Evolutionary conservation across 2,888 invertebrate species (phyloP), one percentile per base, ranked within the genome.

Genomic region (Scaptomyza parva): DNA sequence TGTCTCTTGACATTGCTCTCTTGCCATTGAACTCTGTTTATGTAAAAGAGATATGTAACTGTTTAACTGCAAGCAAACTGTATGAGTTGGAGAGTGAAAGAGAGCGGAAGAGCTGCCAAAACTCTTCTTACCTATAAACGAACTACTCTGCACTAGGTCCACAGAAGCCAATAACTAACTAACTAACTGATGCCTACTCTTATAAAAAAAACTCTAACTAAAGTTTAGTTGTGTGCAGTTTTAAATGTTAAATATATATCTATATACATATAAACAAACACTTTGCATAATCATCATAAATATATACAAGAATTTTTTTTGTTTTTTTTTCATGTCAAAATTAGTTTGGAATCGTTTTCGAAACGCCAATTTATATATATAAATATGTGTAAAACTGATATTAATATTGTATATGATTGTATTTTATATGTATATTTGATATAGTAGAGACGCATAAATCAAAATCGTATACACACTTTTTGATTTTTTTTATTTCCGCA

Each of bases 401-500:
- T 66, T 50, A 50, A 62, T 73, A 51, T 63, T 57, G 62, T 68
- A 68, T 73, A 78, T 78, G 71, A 57, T 48, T 62, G 50, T 63
- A 70, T 66, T 65, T 53, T 37, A 37, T 37, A 37, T 37, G 37
- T 47, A 63, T 63, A 63, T 79, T 65, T 68, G 30, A 47, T 57
- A 61, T 62, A 55, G 18, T 55, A 52, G 47, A 52, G 47, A 61
- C 51, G 30, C 43, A 44, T 51, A 50, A 59, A 35, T 62, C 30
- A 28, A 75, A 50, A 58, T 59, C 51, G 57, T 60, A 70, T 47
- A 57, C 52, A 66, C 65, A 68, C 68, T 61, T 66, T 65, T 67
- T 70, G 67, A 68, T 70, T 61, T 66, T 65, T 67, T 70, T 70
- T 67, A 70, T 78, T 70, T 54, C 48, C 69, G 63, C 68, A 69